phyloP scores from a whole-genome alignment of 1,140 invertebrate species.

The Idris sp. region DNA sequence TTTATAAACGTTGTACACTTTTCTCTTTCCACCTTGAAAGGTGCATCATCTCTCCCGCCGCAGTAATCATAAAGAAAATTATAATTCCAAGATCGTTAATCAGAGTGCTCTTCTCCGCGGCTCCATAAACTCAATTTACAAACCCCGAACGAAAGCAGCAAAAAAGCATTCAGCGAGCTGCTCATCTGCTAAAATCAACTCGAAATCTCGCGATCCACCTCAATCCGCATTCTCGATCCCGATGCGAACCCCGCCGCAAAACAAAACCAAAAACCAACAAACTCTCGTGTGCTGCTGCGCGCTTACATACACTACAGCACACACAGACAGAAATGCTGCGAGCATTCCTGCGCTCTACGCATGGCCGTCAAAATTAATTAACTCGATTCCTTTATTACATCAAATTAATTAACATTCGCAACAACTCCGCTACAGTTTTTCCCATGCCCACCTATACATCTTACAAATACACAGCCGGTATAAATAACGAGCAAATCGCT shows the following conservation, averaged over 20 bases:
- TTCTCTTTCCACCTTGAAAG: background rate
- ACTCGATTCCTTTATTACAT: conserved; percentile 31
- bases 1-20: background rate
- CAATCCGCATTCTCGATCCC: conserved; percentile 21
- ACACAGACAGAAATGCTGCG: background rate
- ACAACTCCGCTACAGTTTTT: conserved; percentile 17
- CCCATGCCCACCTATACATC: background rate
- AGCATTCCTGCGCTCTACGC: conserved; percentile 11
- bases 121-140: conserved; percentile 20
- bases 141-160: too few species aligned
- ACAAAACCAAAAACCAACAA: conserved; percentile 17
- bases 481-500: too few species aligned
- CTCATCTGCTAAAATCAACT: conserved; percentile 9
- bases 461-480: too few species aligned
- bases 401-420: conserved; percentile 45
- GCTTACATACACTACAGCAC: too few species aligned
- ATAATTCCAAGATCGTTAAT: conserved; percentile 15
- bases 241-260: conserved; percentile 12
- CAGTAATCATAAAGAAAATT: conserved; percentile 16
- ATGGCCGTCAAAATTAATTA: conserved; percentile 50
- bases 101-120: conserved; percentile 1
- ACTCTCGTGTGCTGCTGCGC: too few species aligned
- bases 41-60: too few species aligned
- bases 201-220: conserved; percentile 21
- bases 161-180: conserved; percentile 4